A percentile compares a stretch with the other conserved stretches of the same genome.
Evolutionary conservation across 2,113 vertebrate genomes (phyloP).

Genomic region (Sylvilagus bachmani): DNA sequence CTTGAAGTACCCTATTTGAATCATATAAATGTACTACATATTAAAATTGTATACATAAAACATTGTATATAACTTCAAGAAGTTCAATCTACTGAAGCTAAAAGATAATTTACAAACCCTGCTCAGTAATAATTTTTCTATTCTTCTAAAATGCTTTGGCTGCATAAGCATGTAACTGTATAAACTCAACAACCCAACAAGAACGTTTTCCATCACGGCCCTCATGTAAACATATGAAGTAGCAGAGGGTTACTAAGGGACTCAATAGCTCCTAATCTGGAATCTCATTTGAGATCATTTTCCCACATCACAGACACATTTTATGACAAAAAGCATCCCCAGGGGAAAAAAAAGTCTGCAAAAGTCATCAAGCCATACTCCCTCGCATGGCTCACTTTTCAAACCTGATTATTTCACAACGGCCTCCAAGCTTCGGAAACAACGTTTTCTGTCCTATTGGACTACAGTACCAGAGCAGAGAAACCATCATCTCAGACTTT

Average conservation of each 20-base stretch:
- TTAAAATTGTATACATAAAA: constrained; percentile 48
- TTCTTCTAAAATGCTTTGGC: constrained; percentile 16
- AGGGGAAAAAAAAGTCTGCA: not conserved
- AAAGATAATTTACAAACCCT: not conserved
- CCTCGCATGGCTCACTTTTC: constrained; percentile 46
- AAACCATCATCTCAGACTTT: constrained; percentile 57
- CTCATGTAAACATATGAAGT: constrained; percentile 28
- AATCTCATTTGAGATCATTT: constrained; percentile 62
- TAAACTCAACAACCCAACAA: constrained; percentile 33
- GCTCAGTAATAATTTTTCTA: constrained; percentile 32
- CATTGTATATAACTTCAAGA: not conserved
- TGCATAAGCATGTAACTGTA: constrained; percentile 44
- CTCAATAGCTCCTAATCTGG: constrained; percentile 38
- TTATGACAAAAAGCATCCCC: constrained; percentile 63
- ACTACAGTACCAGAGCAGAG: not conserved
- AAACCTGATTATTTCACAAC: constrained; percentile 33
- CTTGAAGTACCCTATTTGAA: not conserved
- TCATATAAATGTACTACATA: not conserved
- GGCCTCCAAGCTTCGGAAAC: constrained; percentile 3
- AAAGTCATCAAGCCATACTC: constrained; percentile 32
- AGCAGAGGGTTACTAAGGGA: constrained; percentile 25
- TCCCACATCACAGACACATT: constrained; percentile 46
- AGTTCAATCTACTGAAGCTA: constrained; percentile 1
- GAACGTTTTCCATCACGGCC: constrained; percentile 52
- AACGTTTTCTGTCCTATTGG: constrained; percentile 5